Evolutionary conservation across 2,888 invertebrate genomes (phyloP).

Genomic region (Melipona bicolor): DNA sequence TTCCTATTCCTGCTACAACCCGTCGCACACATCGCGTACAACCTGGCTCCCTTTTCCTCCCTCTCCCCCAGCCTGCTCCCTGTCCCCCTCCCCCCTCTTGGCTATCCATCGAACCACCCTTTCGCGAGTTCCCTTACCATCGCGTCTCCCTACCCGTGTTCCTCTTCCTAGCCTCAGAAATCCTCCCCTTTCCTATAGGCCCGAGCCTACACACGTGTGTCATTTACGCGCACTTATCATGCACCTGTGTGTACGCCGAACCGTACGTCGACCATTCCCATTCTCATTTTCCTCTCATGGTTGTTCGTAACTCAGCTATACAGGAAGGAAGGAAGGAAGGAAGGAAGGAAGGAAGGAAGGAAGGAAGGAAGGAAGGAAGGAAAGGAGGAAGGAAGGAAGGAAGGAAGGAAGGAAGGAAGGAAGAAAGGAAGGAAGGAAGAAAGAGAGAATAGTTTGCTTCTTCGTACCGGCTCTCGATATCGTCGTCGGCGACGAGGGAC

Average conservation of each 20-base stretch:
- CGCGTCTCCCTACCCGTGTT: conserved; percentile 31
- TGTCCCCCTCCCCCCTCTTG: conserved; percentile 7
- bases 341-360: not conserved
- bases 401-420: not conserved
- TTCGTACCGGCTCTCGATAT: conserved; percentile 49
- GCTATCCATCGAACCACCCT: conserved; percentile 26
- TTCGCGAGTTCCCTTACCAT: conserved; percentile 16
- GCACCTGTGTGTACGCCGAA: conserved; percentile 58
- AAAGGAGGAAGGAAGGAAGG: not conserved
- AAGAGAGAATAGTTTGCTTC: conserved; percentile 7
- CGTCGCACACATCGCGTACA: conserved; percentile 58
- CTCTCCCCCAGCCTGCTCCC: conserved; percentile 17
- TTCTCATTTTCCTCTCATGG: conserved; percentile 65
- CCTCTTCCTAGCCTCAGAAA: conserved; percentile 18
- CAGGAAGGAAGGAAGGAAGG: conserved; percentile 10
- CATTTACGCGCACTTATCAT: conserved; percentile 66
- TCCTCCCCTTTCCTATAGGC: conserved; percentile 33
- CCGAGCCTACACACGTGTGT: conserved; percentile 51
- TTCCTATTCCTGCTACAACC: conserved; percentile 62
- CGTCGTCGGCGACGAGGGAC: conserved; percentile 1
- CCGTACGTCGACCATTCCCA: conserved; percentile 64
- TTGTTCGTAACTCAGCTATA: conserved; percentile 53
- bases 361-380: no score
- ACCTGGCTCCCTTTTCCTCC: conserved; percentile 21
- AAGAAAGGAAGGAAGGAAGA: no score